These are phyloP conservation scores for Paramormyrops hopkinsi DNA, from an alignment of 2,797 vertebrate genomes.

Conservation along the genomic window DNA sequence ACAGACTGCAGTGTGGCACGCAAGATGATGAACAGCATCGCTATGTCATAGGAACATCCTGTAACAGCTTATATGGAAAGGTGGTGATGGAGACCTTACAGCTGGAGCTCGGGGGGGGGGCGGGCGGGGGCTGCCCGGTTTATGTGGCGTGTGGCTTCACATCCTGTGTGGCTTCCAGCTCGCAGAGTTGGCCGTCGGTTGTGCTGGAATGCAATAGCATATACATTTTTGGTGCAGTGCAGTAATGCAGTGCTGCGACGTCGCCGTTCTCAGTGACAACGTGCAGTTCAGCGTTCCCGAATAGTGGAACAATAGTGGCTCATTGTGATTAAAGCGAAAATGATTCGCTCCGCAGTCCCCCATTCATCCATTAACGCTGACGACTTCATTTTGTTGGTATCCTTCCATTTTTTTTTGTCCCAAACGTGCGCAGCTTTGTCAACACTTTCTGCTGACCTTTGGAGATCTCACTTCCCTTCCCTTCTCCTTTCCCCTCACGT, in stretches of 20 bases:
- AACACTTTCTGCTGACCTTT: slow-evolving; percentile 49
- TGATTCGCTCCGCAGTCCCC: slow-evolving; percentile 38
- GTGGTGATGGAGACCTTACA: not conserved
- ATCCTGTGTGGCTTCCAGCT: not conserved
- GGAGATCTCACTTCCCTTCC: slow-evolving; percentile 34
- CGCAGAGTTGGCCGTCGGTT: slow-evolving; percentile 54
- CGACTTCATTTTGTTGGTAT: slow-evolving; percentile 38
- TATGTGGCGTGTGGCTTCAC: not conserved
- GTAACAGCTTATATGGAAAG: not conserved
- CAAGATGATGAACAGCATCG: not conserved
- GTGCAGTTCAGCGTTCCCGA: slow-evolving; percentile 56
- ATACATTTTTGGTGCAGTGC: slow-evolving; percentile 86
- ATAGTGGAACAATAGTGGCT: slow-evolving; percentile 62
- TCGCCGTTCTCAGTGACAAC: slow-evolving; percentile 46
- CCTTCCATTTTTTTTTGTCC: slow-evolving; percentile 27
- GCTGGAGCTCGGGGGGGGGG: not conserved
- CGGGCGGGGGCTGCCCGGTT: not conserved
- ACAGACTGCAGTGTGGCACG: not conserved
- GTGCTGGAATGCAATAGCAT: slow-evolving; percentile 62
- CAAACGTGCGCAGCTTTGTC: slow-evolving; percentile 43
- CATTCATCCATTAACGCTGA: slow-evolving; percentile 49
- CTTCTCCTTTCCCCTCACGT: not conserved
- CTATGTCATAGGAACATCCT: not conserved
- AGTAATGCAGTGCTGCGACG: slow-evolving; percentile 71
- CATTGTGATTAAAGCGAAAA: slow-evolving; percentile 44